Percentiles rank a stretch among this genome's conserved stretches.
Conservation (phyloP, 2,888 invertebrate genomes). For the Gasteruption jaculator region DNA sequence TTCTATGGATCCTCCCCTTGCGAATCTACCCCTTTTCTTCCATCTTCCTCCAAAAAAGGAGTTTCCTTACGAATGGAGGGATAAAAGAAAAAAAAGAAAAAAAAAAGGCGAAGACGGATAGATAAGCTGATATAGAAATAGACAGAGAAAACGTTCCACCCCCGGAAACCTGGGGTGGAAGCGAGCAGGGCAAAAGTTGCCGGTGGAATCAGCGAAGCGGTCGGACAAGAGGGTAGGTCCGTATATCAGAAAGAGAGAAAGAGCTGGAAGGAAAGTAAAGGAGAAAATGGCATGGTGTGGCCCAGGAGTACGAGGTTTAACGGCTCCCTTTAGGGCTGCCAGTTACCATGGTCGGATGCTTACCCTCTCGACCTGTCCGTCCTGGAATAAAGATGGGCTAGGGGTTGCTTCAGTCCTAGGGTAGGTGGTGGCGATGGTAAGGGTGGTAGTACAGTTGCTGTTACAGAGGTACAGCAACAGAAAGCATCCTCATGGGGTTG, state of each 20-base stretch:
- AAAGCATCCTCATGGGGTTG: constrained; percentile 37
- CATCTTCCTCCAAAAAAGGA: constrained; percentile 5
- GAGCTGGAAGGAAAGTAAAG: constrained; percentile 16
- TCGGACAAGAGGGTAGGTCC: constrained; percentile 34
- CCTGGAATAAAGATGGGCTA: constrained; percentile 48
- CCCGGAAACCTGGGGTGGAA: constrained; percentile 16
- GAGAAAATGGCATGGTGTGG: too few relatives aligned
- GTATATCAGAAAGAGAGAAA: constrained; percentile 43
- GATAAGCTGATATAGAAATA: background rate
- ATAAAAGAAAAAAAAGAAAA: constrained; percentile 2
- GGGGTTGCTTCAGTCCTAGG: constrained; percentile 31
- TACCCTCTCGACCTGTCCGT: constrained; percentile 49
- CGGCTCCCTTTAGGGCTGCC: constrained; percentile 50
- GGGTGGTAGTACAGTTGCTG: too few relatives aligned
- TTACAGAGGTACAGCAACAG: constrained; percentile 31
- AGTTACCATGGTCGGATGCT: constrained; percentile 51
- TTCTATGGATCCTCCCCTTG: too few relatives aligned
- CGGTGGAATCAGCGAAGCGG: constrained; percentile 37
- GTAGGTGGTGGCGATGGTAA: constrained; percentile 10
- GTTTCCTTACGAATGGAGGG: constrained; percentile 1
- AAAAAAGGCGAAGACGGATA: background rate
- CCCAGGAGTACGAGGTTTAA: constrained; percentile 48
- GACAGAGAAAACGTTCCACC: constrained; percentile 6
- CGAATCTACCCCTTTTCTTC: constrained; percentile 8
- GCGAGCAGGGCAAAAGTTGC: constrained; percentile 28